Evolutionary conservation across 2,797 vertebrate genomes (phyloP).

Genomic region (Xyrichtys novacula): DNA sequence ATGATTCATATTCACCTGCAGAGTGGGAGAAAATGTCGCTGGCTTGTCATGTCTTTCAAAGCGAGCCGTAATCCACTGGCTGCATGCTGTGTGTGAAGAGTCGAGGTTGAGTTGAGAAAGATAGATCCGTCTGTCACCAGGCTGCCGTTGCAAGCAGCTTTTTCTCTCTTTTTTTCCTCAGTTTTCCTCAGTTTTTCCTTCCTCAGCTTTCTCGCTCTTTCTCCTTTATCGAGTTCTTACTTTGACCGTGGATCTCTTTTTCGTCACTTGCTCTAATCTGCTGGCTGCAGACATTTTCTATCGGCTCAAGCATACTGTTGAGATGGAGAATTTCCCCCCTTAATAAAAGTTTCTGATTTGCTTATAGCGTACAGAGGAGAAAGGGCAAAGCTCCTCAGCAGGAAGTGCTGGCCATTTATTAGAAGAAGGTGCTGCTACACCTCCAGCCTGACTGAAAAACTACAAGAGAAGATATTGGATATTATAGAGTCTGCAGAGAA

Average conservation of each 20-base stretch:
- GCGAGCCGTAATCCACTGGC: constrained; percentile 39
- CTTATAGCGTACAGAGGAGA: constrained; percentile 39
- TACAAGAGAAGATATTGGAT: constrained; percentile 37
- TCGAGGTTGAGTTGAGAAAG: constrained; percentile 5
- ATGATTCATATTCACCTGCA: constrained; percentile 55
- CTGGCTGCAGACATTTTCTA: constrained; percentile 30
- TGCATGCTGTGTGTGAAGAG: constrained; percentile 35
- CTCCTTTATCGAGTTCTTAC: background rate
- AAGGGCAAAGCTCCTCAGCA: constrained; percentile 58
- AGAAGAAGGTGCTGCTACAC: constrained; percentile 53
- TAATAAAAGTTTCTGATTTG: constrained; percentile 57
- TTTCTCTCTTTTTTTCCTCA: background rate
- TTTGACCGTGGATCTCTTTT: constrained; percentile 38
- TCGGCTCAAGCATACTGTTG: constrained; percentile 42
- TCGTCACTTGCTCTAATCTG: constrained; percentile 39
- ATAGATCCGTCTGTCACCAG: constrained; percentile 36
- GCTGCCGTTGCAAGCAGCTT: constrained; percentile 15
- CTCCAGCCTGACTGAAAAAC: constrained; percentile 52
- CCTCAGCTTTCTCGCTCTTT: background rate
- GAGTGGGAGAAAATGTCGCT: constrained; percentile 17
- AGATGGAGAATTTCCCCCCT: constrained; percentile 38
- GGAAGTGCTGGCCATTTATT: constrained; percentile 60
- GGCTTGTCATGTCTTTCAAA: constrained; percentile 32
- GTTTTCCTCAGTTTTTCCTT: background rate
- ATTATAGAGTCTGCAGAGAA: constrained; percentile 35